Percentiles rank a stretch among this genome's conserved stretches.
phyloP scores from a whole-genome alignment of 2,888 invertebrate species.

The Synanthedon vespiformis region DNA sequence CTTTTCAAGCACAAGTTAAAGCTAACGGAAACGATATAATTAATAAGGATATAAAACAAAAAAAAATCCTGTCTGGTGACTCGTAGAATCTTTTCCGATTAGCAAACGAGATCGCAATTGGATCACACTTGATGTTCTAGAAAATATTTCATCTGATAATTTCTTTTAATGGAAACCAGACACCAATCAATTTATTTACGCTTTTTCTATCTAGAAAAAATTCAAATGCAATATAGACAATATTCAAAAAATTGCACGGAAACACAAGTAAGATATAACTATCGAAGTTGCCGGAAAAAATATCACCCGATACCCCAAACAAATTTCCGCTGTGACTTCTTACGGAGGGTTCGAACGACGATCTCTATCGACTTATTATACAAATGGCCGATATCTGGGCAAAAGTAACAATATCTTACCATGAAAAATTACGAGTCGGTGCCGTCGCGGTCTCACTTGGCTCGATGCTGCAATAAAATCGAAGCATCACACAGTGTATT shows the following conservation, averaged over 20 bases:
- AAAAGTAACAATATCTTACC: constrained; percentile 50
- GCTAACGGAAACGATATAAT: no score
- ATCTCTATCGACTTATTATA: constrained; percentile 61
- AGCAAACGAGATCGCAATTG: constrained; percentile 48
- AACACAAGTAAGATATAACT: constrained; percentile 9
- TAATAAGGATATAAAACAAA: constrained; percentile 18
- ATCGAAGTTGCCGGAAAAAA: constrained; percentile 14
- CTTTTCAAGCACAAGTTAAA: no score
- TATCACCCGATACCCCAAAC: constrained; percentile 25
- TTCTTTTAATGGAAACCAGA: not conserved
- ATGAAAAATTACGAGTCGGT: constrained; percentile 44
- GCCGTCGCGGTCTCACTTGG: constrained; percentile 37
- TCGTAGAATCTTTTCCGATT: constrained; percentile 43
- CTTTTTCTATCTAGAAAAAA: no score
- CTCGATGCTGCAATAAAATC: constrained; percentile 43
- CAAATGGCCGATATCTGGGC: constrained; percentile 53
- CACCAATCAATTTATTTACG: constrained; percentile 12
- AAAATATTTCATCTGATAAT: constrained; percentile 11
- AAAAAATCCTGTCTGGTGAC: constrained; percentile 21
- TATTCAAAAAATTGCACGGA: constrained; percentile 1
- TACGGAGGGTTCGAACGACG: constrained; percentile 39
- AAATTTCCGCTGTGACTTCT: constrained; percentile 32
- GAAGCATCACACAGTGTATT: constrained; percentile 34
- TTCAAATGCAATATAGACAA: no score
- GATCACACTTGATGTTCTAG: constrained; percentile 51